Evolutionary conservation across 1,140 invertebrate species (phyloP).

Genomic region (Teleopsis dalmanni): DNA sequence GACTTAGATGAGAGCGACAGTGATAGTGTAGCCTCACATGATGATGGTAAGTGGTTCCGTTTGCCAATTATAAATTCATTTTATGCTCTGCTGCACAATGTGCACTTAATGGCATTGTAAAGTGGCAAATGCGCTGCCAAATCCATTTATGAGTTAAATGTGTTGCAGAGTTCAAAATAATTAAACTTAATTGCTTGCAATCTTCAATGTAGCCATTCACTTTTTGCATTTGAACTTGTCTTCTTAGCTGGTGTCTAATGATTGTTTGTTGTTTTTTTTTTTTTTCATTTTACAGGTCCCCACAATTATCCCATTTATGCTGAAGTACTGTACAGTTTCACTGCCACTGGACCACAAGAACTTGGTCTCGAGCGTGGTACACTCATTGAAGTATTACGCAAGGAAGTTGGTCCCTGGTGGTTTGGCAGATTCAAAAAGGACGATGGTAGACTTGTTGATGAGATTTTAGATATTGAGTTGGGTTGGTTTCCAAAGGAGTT

Average conservation of each 20-base stretch:
- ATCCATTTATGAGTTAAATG: too few species aligned
- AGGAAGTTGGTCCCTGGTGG: constrained; percentile 42
- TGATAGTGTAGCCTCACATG: constrained; percentile 37
- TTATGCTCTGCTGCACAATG: neutral
- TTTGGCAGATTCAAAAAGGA: constrained; percentile 41
- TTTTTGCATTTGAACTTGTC: neutral
- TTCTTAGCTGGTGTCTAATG: neutral
- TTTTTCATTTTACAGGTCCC: constrained; percentile 2
- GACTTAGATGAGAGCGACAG: constrained; percentile 39
- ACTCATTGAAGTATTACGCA: constrained; percentile 37
- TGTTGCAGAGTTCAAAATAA: neutral
- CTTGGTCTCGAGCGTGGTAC: constrained; percentile 36
- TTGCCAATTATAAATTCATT: too few species aligned
- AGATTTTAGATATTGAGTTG: constrained; percentile 32
- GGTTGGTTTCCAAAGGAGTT: constrained; percentile 45
- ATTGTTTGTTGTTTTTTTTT: neutral
- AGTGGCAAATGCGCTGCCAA: too few species aligned
- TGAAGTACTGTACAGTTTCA: constrained; percentile 41
- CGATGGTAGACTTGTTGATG: constrained; percentile 28
- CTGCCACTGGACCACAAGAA: constrained; percentile 37
- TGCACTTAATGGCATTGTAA: too few species aligned
- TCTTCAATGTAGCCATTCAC: neutral
- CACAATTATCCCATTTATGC: constrained; percentile 30
- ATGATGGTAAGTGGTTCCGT: constrained; percentile 27
- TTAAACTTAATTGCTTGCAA: constrained; percentile 5